Percentiles rank a stretch among this genome's conserved stretches.
phyloP scores from a whole-genome alignment of 2,797 vertebrate genomes.

The Amblyopsis hoosieri region DNA sequence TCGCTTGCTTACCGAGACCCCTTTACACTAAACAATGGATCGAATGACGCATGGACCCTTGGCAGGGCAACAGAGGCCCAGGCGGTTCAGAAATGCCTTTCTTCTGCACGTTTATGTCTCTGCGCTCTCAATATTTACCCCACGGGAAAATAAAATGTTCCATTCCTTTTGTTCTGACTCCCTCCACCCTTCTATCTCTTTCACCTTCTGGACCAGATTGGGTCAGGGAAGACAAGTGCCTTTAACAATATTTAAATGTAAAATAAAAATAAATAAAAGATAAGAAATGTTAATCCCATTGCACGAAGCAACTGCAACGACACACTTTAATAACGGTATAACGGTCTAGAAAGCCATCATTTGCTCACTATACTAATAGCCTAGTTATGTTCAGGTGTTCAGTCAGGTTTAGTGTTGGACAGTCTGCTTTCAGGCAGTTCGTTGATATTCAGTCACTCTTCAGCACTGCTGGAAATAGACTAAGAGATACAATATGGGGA shows the following conservation, averaged over 20 bases:
- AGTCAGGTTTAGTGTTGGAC: slow-evolving; percentile 8
- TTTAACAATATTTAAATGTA: slow-evolving; percentile 6
- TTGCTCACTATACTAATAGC: neutral
- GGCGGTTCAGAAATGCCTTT: slow-evolving; percentile 58
- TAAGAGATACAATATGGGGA: slow-evolving; percentile 37
- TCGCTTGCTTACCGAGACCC: slow-evolving; percentile 68
- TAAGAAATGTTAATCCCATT: too few species aligned
- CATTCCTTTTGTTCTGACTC: slow-evolving; percentile 58
- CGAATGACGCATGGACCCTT: slow-evolving; percentile 73
- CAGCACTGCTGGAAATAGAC: slow-evolving; percentile 18
- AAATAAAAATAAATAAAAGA: neutral
- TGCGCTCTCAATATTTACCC: slow-evolving; percentile 79
- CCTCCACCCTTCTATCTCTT: slow-evolving; percentile 20
- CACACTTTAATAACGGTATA: neutral
- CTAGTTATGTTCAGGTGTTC: slow-evolving; percentile 22
- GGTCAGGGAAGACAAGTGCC: slow-evolving; percentile 38
- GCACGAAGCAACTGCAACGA: neutral
- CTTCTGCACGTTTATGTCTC: slow-evolving; percentile 67
- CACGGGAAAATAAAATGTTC: slow-evolving; percentile 67
- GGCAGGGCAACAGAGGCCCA: slow-evolving; percentile 73
- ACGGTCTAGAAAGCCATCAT: neutral
- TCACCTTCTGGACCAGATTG: slow-evolving; percentile 10
- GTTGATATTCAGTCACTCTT: slow-evolving; percentile 35
- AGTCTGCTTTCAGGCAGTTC: slow-evolving; percentile 15
- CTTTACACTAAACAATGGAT: slow-evolving; percentile 79